Conservation (phyloP, 92 coral and sea anemone genomes). For the Anthopleura xanthogrammica region DNA sequence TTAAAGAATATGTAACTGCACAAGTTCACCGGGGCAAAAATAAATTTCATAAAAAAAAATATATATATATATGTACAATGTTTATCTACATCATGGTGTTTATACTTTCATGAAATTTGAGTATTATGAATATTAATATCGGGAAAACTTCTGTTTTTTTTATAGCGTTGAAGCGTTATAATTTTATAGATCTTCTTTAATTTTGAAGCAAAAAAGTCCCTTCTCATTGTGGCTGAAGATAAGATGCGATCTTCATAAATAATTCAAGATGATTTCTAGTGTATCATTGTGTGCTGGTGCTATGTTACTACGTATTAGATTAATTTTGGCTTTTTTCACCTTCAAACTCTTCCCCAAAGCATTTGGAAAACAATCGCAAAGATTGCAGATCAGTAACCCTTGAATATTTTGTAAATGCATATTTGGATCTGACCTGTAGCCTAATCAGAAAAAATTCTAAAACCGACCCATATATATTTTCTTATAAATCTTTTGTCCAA, state of each 20-base stretch:
- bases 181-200: conserved; percentile 25
- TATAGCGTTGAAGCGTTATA: not conserved
- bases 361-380: not conserved
- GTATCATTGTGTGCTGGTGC: not conserved
- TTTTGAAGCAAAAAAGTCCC: conserved; percentile 30
- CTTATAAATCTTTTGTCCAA: not conserved
- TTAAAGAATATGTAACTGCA: not conserved
- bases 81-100: not conserved
- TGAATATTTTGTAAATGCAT: not conserved
- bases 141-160: not conserved
- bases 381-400: not conserved
- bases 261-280: conserved; percentile 43
- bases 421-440: not conserved
- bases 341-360: not conserved
- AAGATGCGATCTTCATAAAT: conserved; percentile 60
- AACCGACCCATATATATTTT: not conserved
- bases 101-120: not conserved
- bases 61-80: not conserved
- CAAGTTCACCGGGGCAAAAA: not conserved
- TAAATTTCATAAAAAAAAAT: not conserved
- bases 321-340: not conserved
- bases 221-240: conserved; percentile 60
- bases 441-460: not conserved
- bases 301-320: conserved; percentile 5
- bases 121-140: not conserved